These are phyloP conservation scores for Taurulus bubalis DNA, from an alignment of 2,113 vertebrate species.

Conservation along the genomic window DNA sequence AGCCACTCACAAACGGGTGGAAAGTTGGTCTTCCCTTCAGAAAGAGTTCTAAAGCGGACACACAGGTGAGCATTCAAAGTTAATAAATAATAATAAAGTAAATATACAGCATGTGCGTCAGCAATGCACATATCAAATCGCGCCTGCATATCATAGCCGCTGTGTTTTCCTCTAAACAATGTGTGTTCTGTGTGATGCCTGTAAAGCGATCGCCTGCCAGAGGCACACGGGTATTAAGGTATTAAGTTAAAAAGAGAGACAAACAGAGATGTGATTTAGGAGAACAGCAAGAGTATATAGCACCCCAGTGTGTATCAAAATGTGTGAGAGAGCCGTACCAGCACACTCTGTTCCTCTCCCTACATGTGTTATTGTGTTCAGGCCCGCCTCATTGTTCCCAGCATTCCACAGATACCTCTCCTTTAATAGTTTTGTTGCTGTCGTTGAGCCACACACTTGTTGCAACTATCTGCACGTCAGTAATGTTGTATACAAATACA, in stretches of 20 bases:
- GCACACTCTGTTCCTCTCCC: constrained; percentile 52
- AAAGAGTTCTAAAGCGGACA: constrained; percentile 63
- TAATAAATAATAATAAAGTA: not conserved
- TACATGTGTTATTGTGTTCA: constrained; percentile 41
- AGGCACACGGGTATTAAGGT: not conserved
- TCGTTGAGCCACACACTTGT: not conserved
- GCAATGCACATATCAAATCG: not conserved
- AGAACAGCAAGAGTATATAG: not conserved
- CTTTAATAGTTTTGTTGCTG: constrained; percentile 30
- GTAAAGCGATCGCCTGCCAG: constrained; percentile 31
- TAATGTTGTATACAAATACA: constrained; percentile 2
- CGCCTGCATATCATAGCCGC: not conserved
- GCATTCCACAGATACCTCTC: constrained; percentile 57
- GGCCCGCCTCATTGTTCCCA: constrained; percentile 42
- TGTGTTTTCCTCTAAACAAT: constrained; percentile 9
- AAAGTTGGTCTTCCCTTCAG: constrained; percentile 71
- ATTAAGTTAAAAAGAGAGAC: constrained; percentile 24
- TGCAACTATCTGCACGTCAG: not conserved
- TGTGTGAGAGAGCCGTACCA: constrained; percentile 16
- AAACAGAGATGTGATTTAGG: constrained; percentile 1
- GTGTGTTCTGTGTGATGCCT: not conserved
- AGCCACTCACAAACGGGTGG: constrained; percentile 69
- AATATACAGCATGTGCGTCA: not conserved
- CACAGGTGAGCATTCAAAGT: constrained; percentile 62
- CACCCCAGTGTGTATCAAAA: constrained; percentile 45